Evolutionary conservation across 2,113 vertebrate species (phyloP), one percentile per base, ranked within the genome.

Genomic region (Catharus fuscescens): DNA sequence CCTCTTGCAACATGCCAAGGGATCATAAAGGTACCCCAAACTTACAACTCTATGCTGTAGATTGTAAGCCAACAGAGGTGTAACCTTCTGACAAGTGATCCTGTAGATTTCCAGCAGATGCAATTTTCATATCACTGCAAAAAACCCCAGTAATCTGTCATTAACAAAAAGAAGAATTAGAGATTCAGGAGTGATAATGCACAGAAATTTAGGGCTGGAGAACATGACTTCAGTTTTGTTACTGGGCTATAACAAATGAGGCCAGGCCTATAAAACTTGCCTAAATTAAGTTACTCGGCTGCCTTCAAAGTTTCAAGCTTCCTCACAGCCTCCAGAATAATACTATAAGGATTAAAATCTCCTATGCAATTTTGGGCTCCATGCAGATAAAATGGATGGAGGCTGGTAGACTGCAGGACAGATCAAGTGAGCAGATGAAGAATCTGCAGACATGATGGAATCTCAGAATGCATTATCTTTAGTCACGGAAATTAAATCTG

Each of bases 1-100:
- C 99, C 99, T 5, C 98, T 99, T 20, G 99, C 99, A 97, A 99
- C 99, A 77, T 99, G 99, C 97, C 99, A 99, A 98, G 99, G 99
- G 93, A 99, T 99, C 97, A 99, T 99, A 96, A 99, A 99, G 99
- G 99, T 99, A 96, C 47, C 57, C 60, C 53, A 82, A 40, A 66
- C 32, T 82, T 91, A 87, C 48, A 90, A 71, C 36, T 74, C 6
- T 52, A 25, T 64, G 31, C 60, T 86, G 47, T 86, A 60, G 71
- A 83, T 21, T 53, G 5, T 67, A 78, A 83, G 20, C 31, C 56
- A 83, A 17, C 23, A 92, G 54, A 76, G 34, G 29, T 42, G 18
- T 24, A 54, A 80, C n/a, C 54, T 56, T 93, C 53, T 93, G 60
- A 71, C 29, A 61, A 84, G 69, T 1, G 2, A 62, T n/a, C 44